Evolutionary conservation across 2,888 invertebrate genomes (phyloP), one percentile per base, ranked within the genome.

Genomic region (Agrochola lota): DNA sequence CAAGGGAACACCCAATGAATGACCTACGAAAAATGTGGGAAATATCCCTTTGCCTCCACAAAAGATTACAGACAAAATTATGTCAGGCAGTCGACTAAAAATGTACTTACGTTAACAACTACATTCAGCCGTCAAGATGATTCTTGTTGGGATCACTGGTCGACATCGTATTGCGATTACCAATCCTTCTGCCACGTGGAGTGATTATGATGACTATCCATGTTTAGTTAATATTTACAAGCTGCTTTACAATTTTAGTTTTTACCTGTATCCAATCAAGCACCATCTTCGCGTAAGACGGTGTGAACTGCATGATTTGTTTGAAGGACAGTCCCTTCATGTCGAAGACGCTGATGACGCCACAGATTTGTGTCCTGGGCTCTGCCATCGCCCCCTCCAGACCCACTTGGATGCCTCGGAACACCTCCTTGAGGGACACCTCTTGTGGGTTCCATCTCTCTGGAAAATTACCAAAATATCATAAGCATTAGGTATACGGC

Each of bases 351-450:
- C 98, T 97, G 76, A 98, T 96, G 23, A 98, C 97, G 0, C 98
- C 98, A 80, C 97, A 97, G 76, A 98, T 97, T 95, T 98, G 98
- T 0, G 98, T 98, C 87, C 95, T 96, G 0, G 98, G 98, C 91
- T 99, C 98, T n/a, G 97, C 96, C 97, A 98, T 97, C 0, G 98
- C 98, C 0, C 98, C 97, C 92, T 98, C 98, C 73, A 98, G 94
- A 0, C 97, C 97, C 80, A 98, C 92, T 91, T 98, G 98, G 43
- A 98, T 96, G 0, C 97, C 97, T 74, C 98, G 97, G 91, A 98
- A 98, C 74, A 98, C 95, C 85, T 98, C 98, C 2, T 97, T 94
- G 57, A 98, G 88, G 0, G 97, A 94, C 23, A 98, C 97, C 76
- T 97, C 96, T 66, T 98, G 98, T 1, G 98, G 98, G 86, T 98